These are phyloP conservation scores for Amblyteles armatorius DNA, from an alignment of 2,888 invertebrate species.

Conservation along the genomic window DNA sequence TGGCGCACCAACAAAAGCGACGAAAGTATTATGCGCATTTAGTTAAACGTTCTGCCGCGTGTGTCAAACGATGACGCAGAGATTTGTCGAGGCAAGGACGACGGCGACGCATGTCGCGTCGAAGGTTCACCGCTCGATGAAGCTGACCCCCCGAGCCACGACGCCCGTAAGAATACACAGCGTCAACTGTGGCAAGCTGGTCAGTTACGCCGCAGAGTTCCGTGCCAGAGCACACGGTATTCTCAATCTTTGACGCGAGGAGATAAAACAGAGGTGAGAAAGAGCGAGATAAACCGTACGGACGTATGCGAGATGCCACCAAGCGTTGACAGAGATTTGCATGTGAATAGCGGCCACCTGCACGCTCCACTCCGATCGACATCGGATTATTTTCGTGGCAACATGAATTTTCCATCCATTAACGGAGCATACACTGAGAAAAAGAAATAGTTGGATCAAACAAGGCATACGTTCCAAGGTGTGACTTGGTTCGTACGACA, in stretches of 20 bases:
- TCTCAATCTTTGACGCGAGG: constrained; percentile 22
- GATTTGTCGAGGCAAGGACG: constrained; percentile 38
- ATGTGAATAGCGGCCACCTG: constrained; percentile 78
- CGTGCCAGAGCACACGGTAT: not conserved
- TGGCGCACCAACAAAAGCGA: constrained; percentile 37
- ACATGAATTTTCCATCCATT: constrained; percentile 78
- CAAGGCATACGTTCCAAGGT: too few species aligned
- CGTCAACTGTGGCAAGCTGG: not conserved
- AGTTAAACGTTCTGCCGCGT: constrained; percentile 44
- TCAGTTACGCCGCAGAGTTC: constrained; percentile 22
- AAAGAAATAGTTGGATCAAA: too few species aligned
- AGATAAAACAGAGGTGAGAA: constrained; percentile 51
- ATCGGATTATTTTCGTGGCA: constrained; percentile 79
- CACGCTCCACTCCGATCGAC: constrained; percentile 75
- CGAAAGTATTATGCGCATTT: constrained; percentile 58
- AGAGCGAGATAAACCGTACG: constrained; percentile 50
- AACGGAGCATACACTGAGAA: constrained; percentile 47
- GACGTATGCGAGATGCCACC: constrained; percentile 53
- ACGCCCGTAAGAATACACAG: not conserved
- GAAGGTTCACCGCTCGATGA: not conserved
- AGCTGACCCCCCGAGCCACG: not conserved
- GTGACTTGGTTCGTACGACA: too few species aligned
- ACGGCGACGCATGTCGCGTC: constrained; percentile 24
- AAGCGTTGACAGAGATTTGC: constrained; percentile 82
- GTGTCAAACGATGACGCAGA: constrained; percentile 49